Evolutionary conservation across 35 echinoderm and acorn worm genomes (phyloP).

Genomic region (Strongylocentrotus purpuratus): DNA sequence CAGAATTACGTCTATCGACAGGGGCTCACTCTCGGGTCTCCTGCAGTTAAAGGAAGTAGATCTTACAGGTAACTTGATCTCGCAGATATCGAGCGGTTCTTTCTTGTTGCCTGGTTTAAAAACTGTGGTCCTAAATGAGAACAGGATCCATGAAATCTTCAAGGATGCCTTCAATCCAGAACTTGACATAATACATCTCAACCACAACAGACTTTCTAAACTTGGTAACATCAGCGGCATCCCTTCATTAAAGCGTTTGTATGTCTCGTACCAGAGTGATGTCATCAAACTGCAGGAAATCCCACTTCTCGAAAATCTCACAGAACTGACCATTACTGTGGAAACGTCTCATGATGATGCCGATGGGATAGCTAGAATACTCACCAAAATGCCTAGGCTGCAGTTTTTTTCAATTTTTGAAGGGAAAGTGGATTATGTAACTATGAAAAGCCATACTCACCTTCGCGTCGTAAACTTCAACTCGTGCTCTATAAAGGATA

Average conservation of each 20-base stretch:
- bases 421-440: background rate
- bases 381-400: background rate
- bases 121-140: background rate
- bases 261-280: background rate
- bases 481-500: background rate
- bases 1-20: background rate
- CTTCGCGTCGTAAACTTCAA: background rate
- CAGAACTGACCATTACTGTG: background rate
- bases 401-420: background rate
- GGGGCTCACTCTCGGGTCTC: background rate
- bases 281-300: background rate
- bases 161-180: background rate
- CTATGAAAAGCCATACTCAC: background rate
- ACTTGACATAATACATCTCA: background rate
- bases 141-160: background rate
- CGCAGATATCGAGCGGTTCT: background rate
- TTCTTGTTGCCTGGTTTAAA: background rate
- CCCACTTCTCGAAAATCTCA: background rate
- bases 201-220: background rate
- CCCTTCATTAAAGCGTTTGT: background rate
- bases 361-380: background rate
- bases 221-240: background rate
- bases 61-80: background rate
- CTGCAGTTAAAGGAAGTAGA: background rate
- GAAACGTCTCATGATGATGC: background rate